Conservation (phyloP, 2,888 invertebrate species). For the Entomobrya proxima region DNA sequence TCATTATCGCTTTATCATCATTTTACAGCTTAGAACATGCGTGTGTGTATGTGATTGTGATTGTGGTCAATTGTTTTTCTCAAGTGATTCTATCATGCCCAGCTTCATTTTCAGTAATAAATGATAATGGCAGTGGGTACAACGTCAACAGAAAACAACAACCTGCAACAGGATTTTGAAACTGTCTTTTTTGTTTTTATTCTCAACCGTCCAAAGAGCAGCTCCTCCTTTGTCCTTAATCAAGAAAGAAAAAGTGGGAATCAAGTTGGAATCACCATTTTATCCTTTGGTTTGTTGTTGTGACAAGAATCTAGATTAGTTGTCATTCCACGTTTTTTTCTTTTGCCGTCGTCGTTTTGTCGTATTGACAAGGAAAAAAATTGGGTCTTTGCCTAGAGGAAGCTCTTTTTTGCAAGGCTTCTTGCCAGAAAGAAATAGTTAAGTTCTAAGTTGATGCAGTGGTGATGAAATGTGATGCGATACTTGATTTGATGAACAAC, state of each 20-base stretch:
- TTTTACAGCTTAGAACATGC: not conserved
- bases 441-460: not conserved
- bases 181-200: too few relatives aligned
- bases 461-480: constrained; percentile 31
- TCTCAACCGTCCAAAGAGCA: not conserved
- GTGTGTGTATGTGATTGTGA: not conserved
- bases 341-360: not conserved
- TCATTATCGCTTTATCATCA: not conserved
- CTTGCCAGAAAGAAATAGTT: not conserved
- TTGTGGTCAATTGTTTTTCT: not conserved
- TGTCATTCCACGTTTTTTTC: constrained; percentile 18
- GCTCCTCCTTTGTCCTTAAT: constrained; percentile 5
- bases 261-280: too few relatives aligned
- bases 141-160: not conserved
- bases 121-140: not conserved
- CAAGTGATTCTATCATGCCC: not conserved
- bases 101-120: not conserved
- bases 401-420: not conserved
- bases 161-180: too few relatives aligned
- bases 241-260: not conserved
- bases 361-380: constrained; percentile 39
- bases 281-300: not conserved
- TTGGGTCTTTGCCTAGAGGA: constrained; percentile 18
- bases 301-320: constrained; percentile 60
- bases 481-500: constrained; percentile 25